Evolutionary conservation across 35 echinoderm and acorn worm genomes (phyloP), one percentile per base, ranked within the genome.

Genomic region (Diadema setosum): DNA sequence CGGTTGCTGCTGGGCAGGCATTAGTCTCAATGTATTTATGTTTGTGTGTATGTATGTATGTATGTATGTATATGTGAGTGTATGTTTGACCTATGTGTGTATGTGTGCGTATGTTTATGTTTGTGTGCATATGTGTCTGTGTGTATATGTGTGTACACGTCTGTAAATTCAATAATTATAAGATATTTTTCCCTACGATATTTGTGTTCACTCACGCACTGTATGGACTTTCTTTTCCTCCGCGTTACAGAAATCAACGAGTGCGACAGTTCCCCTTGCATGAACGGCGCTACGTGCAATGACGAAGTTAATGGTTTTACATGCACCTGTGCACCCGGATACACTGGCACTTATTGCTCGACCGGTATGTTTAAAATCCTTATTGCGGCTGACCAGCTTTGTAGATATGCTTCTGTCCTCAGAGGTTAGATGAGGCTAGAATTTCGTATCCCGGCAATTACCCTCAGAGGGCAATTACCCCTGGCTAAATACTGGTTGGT

Each of bases 311-410:
- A 69, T 36, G 58, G 69, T 32, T 80, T 82, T 58, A 91, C 63
- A 4, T 94, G 93, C 61, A 48, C 41, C 26, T 94, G 93, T 82
- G 42, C 31, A 24, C 11, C 73, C 42, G 93, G 70, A 0, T 94
- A 82, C 49, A 87, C 58, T 1, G 93, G 87, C 40, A 39, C 82
- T 20, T 90, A 91, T 45, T 94, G 93, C 75, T 45, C 81, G 80
- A 81, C 64, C 34, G 83, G 88, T 90, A 73, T 73, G 50, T n/a
- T n/a, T n/a, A n/a, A n/a, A n/a, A n/a, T n/a, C n/a, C n/a, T n/a
- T n/a, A n/a, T n/a, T n/a, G n/a, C n/a, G n/a, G n/a, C n/a, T n/a
- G n/a, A n/a, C n/a, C n/a, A n/a, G n/a, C n/a, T n/a, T n/a, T n/a
- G n/a, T n/a, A n/a, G n/a, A n/a, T n/a, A n/a, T n/a, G n/a, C n/a